Evolutionary conservation across 2,113 vertebrate genomes (phyloP), one percentile per base, ranked within the genome.

Genomic region (Vimba vimba): DNA sequence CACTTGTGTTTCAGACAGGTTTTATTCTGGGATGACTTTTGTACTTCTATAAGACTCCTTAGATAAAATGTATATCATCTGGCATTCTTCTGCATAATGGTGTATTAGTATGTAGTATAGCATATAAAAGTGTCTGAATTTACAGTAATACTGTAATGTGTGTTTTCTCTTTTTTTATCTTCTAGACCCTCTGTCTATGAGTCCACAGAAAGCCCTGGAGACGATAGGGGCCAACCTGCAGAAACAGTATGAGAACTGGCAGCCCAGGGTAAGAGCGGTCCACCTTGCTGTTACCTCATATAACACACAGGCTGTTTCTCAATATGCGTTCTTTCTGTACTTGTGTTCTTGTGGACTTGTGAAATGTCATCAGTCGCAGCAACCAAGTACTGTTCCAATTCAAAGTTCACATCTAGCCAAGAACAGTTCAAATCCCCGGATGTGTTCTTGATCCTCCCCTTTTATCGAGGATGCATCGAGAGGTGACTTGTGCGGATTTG

Each of bases 211-310:
- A 88, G 98, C 98, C 85, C 94, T 99, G 94, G 98, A 99, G 92
- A 98, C 97, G 79, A 99, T 99, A 0, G 98, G 98, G 66, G 97
- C 97, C 19, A 99, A 97, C 86, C 92, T 99, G 36, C 98, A 99
- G 95, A 99, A 99, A 92, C 98, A 99, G 90, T 99, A 99, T 0
- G 98, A 99, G 90, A 99, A 98, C 93, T 99, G 98, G 98, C 98
- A 99, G 91, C 98, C 98, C 10, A 90, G 98, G 94, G 98, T 99
- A 91, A 98, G 97, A 19, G 74, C 15, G 64, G 62, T 21, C 1
- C 1, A 69, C n/a, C 4, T 19, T 77, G 13, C 27, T 60, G 47
- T 73, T 39, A 64, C 25, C 19, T n/a, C 9, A 36, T 57, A 19
- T 25, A 33, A 21, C 21, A 23, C 50, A 50, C 68, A 21, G 8